Evolutionary conservation across 2,888 invertebrate genomes (phyloP), one percentile per base, ranked within the genome.

Genomic region (Lacanobia wlatinum): DNA sequence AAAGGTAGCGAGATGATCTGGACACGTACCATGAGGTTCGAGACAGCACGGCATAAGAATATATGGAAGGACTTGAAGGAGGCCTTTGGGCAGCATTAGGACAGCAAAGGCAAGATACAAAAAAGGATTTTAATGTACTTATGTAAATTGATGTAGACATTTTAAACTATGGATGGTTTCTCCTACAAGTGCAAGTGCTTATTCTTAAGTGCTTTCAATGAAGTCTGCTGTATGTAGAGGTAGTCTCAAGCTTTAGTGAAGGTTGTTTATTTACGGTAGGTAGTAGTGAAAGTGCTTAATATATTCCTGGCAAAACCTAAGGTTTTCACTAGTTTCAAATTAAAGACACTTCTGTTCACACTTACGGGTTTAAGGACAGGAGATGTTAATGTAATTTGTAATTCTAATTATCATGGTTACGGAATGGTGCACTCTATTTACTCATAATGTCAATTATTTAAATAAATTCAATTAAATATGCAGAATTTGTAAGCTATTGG

Each of bases 281-380:
- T 53, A 28, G 16, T 34, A 38, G 56, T 62, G 50, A 72, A 72
- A 78, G 53, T 63, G 38, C 4, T 1, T 50, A 63, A 67, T 67
- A 50, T 66, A 77, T 71, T 66, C 66, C 23, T 46, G 48, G 50
- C 38, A 72, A 59, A 72, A 58, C 34, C 16, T 50, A 9, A 59
- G 18, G 21, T 62, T 62, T n/a, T 71, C 48, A 43, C 34, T 18
- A 6, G 56, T 43, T 50, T 38, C 40, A 50, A 28, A 28, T 40
- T 23, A n/a, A 55, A 62, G 23, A 1, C 16, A 56, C 46, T 63
- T 58, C n/a, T 50, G 58, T 50, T 34, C 28, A 59, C 8, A 52
- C 28, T 46, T 52, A 23, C 8, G 16, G 28, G 6, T 28, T 6
- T 8, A 12, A 53, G 12, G 21, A 60, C 21, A 10, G 9, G 21